Evolutionary conservation across 2,113 vertebrate genomes (phyloP).

Genomic region (Clarias magur): DNA sequence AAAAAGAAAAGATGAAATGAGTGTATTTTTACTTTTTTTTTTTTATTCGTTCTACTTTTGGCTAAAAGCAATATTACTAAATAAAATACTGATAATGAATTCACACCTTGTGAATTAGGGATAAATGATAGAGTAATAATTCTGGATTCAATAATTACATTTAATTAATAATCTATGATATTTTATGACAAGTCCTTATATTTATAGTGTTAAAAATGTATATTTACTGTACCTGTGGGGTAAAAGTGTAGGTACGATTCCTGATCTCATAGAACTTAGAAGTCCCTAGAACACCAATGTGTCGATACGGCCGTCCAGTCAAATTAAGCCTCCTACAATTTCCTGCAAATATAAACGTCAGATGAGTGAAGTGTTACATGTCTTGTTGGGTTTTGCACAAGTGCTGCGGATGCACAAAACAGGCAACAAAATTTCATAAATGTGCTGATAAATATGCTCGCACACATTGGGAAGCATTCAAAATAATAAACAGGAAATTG

Average conservation of each 20-base stretch:
- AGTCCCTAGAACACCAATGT: slow-evolving; percentile 96
- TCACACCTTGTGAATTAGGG: background rate
- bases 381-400: background rate
- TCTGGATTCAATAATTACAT: background rate
- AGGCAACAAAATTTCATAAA: too few species aligned
- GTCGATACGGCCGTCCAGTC: slow-evolving; percentile 90
- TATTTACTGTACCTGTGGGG: slow-evolving; percentile 80
- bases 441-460: background rate
- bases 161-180: background rate
- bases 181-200: background rate
- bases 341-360: slow-evolving; percentile 68
- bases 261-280: slow-evolving; percentile 95
- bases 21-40: background rate
- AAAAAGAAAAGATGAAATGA: background rate
- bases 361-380: background rate
- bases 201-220: background rate
- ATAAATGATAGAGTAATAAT: background rate
- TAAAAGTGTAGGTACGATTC: slow-evolving; percentile 90
- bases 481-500: background rate
- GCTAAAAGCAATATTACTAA: background rate
- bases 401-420: background rate
- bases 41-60: background rate
- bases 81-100: too few species aligned
- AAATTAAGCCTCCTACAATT: slow-evolving; percentile 86
- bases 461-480: background rate